Conservation (phyloP, 2,888 invertebrate species). For the Myathropa florea region DNA sequence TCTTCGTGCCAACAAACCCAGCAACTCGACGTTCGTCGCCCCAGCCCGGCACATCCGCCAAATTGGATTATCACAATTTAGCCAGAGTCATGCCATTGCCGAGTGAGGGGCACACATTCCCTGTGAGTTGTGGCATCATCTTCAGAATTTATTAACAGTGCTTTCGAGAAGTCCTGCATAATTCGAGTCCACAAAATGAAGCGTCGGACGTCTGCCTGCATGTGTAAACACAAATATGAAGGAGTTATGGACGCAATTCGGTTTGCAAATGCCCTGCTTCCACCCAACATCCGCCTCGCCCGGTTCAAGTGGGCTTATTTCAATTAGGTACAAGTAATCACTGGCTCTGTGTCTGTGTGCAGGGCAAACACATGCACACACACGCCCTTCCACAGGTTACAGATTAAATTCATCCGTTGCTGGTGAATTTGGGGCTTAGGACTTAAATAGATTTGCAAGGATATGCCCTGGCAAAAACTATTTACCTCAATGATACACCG, state of each 20-base stretch:
- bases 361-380: neutral
- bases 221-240: slow-evolving; percentile 38
- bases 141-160: slow-evolving; percentile 6
- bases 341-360: neutral
- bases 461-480: slow-evolving; percentile 19
- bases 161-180: slow-evolving; percentile 15
- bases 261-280: slow-evolving; percentile 29
- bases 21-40: neutral
- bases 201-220: neutral
- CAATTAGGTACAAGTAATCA: slow-evolving; percentile 60
- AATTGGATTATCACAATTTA: neutral
- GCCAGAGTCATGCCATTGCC: neutral
- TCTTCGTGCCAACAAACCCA: neutral
- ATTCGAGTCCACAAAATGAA: neutral
- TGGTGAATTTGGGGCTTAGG: slow-evolving; percentile 34
- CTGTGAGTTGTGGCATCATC: slow-evolving; percentile 7
- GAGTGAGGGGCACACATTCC: neutral
- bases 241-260: slow-evolving; percentile 45
- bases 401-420: slow-evolving; percentile 53
- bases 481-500: slow-evolving; percentile 8
- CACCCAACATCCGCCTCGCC: slow-evolving; percentile 37
- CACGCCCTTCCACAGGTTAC: slow-evolving; percentile 14
- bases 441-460: slow-evolving; percentile 36
- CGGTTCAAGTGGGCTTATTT: slow-evolving; percentile 58
- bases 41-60: neutral